Percentiles rank a stretch among this genome's conserved stretches.
Conservation (phyloP, 2,797 vertebrate genomes). For the Myiotriccus ornatus region DNA sequence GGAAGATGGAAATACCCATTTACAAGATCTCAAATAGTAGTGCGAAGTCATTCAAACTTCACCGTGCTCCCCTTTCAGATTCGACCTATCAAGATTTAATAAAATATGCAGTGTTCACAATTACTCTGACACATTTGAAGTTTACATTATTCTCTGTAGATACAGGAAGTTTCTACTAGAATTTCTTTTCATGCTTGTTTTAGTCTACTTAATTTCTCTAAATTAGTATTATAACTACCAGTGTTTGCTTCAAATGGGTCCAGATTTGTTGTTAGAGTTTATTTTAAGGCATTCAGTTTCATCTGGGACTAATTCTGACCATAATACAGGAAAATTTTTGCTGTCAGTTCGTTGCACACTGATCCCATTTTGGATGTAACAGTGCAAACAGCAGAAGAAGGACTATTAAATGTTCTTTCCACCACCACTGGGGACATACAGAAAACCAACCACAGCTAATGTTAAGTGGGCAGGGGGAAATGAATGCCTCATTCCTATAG, state of each 20-base stretch:
- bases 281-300: slow-evolving; percentile 13
- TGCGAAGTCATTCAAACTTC: neutral
- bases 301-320: slow-evolving; percentile 15
- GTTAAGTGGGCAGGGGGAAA: neutral
- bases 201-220: slow-evolving; percentile 23
- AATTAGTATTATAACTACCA: neutral
- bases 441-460: neutral
- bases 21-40: neutral
- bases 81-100: neutral
- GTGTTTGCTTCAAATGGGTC: neutral
- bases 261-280: slow-evolving; percentile 3
- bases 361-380: neutral
- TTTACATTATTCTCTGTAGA: neutral
- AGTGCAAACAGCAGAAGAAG: neutral
- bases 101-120: neutral
- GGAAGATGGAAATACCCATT: neutral
- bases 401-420: slow-evolving; percentile 4
- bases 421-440: neutral
- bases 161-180: neutral
- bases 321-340: neutral
- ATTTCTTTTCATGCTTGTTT: neutral
- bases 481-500: neutral
- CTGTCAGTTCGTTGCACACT: slow-evolving; percentile 4
- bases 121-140: neutral
- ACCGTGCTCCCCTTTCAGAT: neutral